Conservation (phyloP, 2,797 vertebrate species). For the Chanos chanos region DNA sequence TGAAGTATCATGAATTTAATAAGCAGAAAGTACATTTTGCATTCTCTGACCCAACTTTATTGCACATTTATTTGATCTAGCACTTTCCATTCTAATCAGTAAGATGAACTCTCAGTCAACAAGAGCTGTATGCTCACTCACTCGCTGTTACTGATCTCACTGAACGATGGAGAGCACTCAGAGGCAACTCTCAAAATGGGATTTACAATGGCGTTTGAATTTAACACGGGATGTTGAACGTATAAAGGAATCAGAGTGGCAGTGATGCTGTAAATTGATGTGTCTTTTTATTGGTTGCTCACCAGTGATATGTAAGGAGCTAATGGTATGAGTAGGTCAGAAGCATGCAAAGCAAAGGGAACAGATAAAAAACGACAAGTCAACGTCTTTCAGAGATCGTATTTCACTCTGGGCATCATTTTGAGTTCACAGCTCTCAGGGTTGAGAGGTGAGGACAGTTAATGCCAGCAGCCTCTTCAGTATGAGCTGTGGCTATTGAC, state of each 20-base stretch:
- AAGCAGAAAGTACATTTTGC: no score
- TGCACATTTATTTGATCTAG: no score
- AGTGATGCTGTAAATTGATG: constrained; percentile 81
- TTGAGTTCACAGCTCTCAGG: neutral
- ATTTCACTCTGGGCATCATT: neutral
- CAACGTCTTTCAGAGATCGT: neutral
- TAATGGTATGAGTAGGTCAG: neutral
- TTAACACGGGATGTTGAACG: constrained; percentile 80
- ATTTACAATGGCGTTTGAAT: constrained; percentile 84
- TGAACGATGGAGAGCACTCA: constrained; percentile 45
- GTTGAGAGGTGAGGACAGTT: constrained; percentile 27
- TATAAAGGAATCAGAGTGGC: constrained; percentile 82
- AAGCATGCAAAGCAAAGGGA: neutral
- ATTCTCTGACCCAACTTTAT: no score
- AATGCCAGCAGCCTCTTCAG: constrained; percentile 8
- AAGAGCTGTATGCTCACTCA: no score
- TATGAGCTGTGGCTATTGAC: constrained; percentile 11
- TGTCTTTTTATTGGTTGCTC: constrained; percentile 47
- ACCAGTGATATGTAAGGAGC: no score
- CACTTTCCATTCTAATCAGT: no score
- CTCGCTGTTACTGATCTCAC: no score
- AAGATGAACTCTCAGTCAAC: no score
- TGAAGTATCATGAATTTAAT: no score
- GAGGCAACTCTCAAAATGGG: constrained; percentile 80
- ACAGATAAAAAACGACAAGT: neutral